Evolutionary conservation across 2,888 invertebrate species (phyloP), one percentile per base, ranked within the genome.

Genomic region (Neocrepidodera transversa): DNA sequence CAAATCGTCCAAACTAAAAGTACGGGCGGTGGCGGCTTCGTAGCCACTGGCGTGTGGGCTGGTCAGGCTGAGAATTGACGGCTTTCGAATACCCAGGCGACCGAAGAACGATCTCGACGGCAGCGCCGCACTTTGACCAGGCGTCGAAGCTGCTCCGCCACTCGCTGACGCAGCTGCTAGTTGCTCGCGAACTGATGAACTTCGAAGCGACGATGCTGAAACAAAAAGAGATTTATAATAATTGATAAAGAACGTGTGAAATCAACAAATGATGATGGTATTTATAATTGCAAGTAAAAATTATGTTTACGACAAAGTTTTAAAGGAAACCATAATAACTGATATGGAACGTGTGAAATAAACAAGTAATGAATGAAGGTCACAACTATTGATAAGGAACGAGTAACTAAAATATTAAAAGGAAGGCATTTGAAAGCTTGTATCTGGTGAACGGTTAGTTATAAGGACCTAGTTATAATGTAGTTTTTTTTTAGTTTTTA

Each of bases 1-100:
- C 82, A 91, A 87, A 88, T 91, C 91, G 86, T 91, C 91, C 85
- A 91, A 87, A 86, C 90, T 91, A 86, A 91, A 91, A 80, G 91
- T 91, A 84, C 91, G 86, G 80, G 88, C 87, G 81, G 89, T 86
- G 80, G 86, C 85, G 71, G 82, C 81, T 70, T 80, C 73, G 69
- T 78, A 77, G 68, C 77, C 77, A 76, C 79, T 76, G 78, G 80
- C 78, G 81, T 80, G 79, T 83, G 85, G 83, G 82, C 87, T 84
- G 86, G 89, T 87, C 82, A 90, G 87, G 83, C 90, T 90, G 82
- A 91, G 85, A 83, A 91, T 87, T 81, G 91, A 91, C 82, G 91
- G 90, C 87, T 91, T 92, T 85, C 91, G 88, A 83, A 91, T 90
- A 86, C 91, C 90, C 84, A 91, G 86, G 83, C 90, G 88, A 82